These are phyloP conservation scores for Drosophila tristis DNA, from an alignment of 1,140 invertebrate species.

Conservation along the genomic window DNA sequence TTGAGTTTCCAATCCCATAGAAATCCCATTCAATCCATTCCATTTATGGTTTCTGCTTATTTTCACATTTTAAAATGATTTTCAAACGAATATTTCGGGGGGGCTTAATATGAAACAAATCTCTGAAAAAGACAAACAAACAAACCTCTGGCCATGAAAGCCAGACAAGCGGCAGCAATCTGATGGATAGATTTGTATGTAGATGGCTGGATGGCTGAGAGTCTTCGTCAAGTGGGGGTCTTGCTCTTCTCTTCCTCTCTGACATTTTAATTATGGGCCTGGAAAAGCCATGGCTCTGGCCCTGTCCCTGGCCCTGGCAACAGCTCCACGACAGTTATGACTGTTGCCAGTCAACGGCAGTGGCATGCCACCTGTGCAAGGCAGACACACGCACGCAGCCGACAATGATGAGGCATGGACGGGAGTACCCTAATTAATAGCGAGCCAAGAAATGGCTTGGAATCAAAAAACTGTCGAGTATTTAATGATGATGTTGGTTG, in stretches of 20 bases:
- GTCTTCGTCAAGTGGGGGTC: slow-evolving; percentile 11
- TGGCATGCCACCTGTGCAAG: slow-evolving; percentile 34
- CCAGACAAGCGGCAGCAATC: slow-evolving; percentile 6
- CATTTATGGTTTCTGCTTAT: slow-evolving; percentile 31
- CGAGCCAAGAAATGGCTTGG: slow-evolving; percentile 35
- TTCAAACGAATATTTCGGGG: slow-evolving; percentile 26
- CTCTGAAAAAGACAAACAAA: slow-evolving; percentile 36
- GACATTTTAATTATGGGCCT: slow-evolving; percentile 56
- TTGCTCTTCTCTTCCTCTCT: background rate
- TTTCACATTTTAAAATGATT: slow-evolving; percentile 42
- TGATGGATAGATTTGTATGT: background rate
- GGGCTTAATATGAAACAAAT: slow-evolving; percentile 29
- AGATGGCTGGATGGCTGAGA: slow-evolving; percentile 10
- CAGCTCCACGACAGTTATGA: slow-evolving; percentile 48
- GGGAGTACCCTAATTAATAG: slow-evolving; percentile 51
- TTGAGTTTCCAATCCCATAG: slow-evolving; percentile 40
- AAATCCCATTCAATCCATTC: background rate
- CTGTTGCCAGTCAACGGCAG: slow-evolving; percentile 34
- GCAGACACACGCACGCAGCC: slow-evolving; percentile 9
- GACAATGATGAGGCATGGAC: slow-evolving; percentile 35
- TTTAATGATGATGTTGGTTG: slow-evolving; percentile 48
- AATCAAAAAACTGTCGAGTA: slow-evolving; percentile 53
- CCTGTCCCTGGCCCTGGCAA: slow-evolving; percentile 32
- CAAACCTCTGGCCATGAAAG: slow-evolving; percentile 30
- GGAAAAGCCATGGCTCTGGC: slow-evolving; percentile 22